Evolutionary conservation across 2,113 vertebrate species (phyloP), one percentile per base, ranked within the genome.

Genomic region (Eulacestoma nigropectus): DNA sequence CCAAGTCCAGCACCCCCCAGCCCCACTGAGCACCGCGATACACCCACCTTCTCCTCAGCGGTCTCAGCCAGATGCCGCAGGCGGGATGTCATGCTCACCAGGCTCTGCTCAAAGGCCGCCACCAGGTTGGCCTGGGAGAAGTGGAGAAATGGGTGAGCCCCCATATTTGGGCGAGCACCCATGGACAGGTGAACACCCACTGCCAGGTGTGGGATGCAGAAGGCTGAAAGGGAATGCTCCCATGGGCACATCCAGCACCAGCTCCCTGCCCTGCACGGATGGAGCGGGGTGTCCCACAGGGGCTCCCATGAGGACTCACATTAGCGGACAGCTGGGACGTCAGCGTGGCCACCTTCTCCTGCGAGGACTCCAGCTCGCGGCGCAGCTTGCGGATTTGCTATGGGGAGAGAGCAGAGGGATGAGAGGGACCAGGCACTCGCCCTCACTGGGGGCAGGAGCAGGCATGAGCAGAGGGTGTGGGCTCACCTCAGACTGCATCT

Each of bases 381-480:
- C 99, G 98, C 69, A 99, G 98, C 90, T 99, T 99, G 70, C 99
- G 99, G 95, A 99, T 99, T 99, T 99, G 99, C 99, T 99, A 89
- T 9, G 63, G 78, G 63, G 62, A 90, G 76, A 94, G 89, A 90
- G 47, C 6, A 1, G 41, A 55, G 74, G 8, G 25, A 37, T 95
- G 72, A 92, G 86, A 10, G 23, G n/a, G 29, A 50, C 39, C 10
- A 4, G 17, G 47, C 3, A 16, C 29, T 49, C 11, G 0, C 56
- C 47, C 42, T 27, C 11, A 4, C 78, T 2, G 6, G 30, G 19
- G 41, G 22, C 47, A 62, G 72, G 63, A 33, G 44, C 14, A 3
- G 62, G 75, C 9, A 0, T 0, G 6, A 95, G 92, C 87, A 81
- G 69, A 78, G 74, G 73, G 88, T 30, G 47, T 60, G 44, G 74